These are phyloP conservation scores for Amblyopsis rosae DNA, from an alignment of 2,113 vertebrate genomes.

Conservation along the genomic window DNA sequence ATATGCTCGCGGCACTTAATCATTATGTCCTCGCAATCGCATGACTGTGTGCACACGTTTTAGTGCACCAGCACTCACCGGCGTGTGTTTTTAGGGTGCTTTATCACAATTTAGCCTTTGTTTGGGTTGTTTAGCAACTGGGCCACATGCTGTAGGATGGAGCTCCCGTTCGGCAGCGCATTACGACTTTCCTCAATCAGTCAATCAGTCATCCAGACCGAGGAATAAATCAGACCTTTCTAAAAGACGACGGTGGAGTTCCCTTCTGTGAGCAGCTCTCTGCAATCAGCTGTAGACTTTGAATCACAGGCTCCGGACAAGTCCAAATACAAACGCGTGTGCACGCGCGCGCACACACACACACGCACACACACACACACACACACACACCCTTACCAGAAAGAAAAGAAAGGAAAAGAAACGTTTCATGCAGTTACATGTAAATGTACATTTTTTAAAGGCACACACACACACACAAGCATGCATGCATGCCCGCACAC, in stretches of 20 bases:
- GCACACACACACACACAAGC: not conserved
- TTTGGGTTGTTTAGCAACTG: not conserved
- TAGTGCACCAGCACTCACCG: not conserved
- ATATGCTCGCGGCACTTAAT: not conserved
- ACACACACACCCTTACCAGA: not conserved
- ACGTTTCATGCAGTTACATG: not conserved
- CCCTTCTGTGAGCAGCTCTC: conserved; percentile 50
- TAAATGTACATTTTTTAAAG: too few species aligned
- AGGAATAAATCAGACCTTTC: conserved; percentile 42
- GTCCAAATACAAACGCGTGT: conserved; percentile 10
- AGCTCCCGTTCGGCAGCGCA: conserved; percentile 23
- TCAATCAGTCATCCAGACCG: not conserved
- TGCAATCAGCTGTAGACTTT: conserved; percentile 50
- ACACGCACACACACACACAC: not conserved
- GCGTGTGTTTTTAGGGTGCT: not conserved
- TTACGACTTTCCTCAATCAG: conserved; percentile 51
- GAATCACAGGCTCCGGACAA: conserved; percentile 34
- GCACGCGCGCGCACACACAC: not conserved
- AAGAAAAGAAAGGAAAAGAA: not conserved
- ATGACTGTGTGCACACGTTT: not conserved
- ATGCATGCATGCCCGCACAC: not conserved
- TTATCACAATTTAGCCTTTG: not conserved
- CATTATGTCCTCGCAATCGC: not conserved
- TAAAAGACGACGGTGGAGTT: conserved; percentile 24
- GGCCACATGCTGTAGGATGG: conserved; percentile 1